Base-by-base conservation (phyloP, 2,797 vertebrate genomes). In the Lophotriccus pileatus region DNA sequence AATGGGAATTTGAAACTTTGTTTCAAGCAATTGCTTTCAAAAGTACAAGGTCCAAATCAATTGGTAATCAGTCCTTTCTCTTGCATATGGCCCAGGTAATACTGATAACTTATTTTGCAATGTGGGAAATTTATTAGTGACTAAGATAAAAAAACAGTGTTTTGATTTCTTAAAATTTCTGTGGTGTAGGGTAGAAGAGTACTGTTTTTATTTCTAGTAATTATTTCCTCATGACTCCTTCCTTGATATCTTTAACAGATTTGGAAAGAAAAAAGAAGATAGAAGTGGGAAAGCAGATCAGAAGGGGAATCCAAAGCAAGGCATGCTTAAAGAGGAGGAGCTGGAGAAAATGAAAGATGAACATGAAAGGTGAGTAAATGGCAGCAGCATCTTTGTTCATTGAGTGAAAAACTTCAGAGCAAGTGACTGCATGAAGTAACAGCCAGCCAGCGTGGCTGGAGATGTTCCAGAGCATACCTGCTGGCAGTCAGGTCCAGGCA, bases 191-290 rank as follows among this genome's bases (percentile, higher is more conserved):
- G 20, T 60, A 72, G 41, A n/a, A 77, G 86, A 89, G 37, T 89
- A 52, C 66, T 82, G 74, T 0, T 60, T 82, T 75, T 87, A 89
- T 19, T 73, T 87, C 36, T 87, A 47, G 44, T 93, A 81, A 95
- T 87, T 93, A 36, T 95, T 44, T 90, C 55, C 22, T 96, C 24
- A 49, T 78, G 58, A 60, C 89, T 87, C 64, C 9, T 95, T 80
- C 16, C 82, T 87, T 94, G 67, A 21, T 94, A 58, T 96, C 50
- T 93, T 96, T 59, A 88, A 96, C 95, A 99, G 99, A 96, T 99
- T 99, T 90, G 99, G 99, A 46, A 99, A 99, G 98, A 99, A 98
- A 96, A 99, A 99, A 91, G 99, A 99, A 36, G 99, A 99, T 67
- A 99, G 98, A 97, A 97, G 90, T 46, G 96, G 98, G 87, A 99